Evolutionary conservation across 2,888 invertebrate genomes (phyloP), one percentile per base, ranked within the genome.

Genomic region (Taphrorychus bicolor): DNA sequence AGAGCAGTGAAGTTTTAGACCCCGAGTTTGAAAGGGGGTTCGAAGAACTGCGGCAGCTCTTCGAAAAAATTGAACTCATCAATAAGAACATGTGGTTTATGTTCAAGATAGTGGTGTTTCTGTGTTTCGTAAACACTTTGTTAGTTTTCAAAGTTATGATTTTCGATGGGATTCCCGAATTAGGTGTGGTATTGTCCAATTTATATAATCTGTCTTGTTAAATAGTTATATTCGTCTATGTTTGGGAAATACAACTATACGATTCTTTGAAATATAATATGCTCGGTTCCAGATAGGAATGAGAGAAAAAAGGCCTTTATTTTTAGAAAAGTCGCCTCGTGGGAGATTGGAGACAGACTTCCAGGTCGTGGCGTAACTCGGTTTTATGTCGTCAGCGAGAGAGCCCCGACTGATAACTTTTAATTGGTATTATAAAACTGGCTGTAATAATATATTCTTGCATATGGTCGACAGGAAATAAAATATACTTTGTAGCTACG

Each of bases 11-110:
- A n/a, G 19, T 5, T 32, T 4, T 51, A 17, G 32, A 59, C 7
- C 18, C 16, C 9, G 45, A 59, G n/a, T 11, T 32, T 2, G 21
- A 17, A 5, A 48, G 54, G 16, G 56, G 48, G 16, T 41, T 66
- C 14, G 56, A 60, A 9, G 56, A 54, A 23, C 21, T 59, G 14
- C 51, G 22, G 11, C 40, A 53, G 21, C 48, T 60, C 17, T 23
- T 59, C 4, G 7, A 60, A n/a, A 48, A 18, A 23, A 7, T 60
- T 9, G 48, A 59, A 40, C 22, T 64, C 67, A 73, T 77, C 9
- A 75, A 75, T 59, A 72, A 73, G 1, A 75, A 74, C 64, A 69
- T 76, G 73, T 73, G 75, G 18, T 75, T 72, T 42, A 74, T 76
- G 67, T 75, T 75, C 48, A 77, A 75, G 59, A 66, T 76, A 5